Evolutionary conservation across 1,140 invertebrate genomes (phyloP).

Genomic region (Microplitis mediator): DNA sequence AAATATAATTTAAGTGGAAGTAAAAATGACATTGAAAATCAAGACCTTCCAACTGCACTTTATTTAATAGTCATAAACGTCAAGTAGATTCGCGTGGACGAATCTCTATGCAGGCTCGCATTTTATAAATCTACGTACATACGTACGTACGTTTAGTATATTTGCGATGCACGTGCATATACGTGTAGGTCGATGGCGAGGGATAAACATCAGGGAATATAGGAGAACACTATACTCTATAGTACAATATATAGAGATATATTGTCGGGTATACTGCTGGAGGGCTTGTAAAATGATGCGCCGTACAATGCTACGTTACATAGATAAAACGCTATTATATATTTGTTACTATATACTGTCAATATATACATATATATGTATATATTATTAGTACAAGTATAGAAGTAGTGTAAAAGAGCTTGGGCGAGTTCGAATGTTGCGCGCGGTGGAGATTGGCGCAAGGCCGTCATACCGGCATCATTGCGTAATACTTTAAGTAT

Average conservation of each 20-base stretch:
- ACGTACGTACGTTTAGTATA: background rate
- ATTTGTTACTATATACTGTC: too few relatives aligned
- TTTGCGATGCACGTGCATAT: constrained; percentile 8
- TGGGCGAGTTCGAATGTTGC: constrained; percentile 19
- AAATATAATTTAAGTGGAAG: background rate
- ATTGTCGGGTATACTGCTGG: background rate
- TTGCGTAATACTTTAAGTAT: constrained; percentile 25
- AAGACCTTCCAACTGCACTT: background rate
- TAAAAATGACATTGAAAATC: constrained; percentile 22
- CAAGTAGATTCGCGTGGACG: constrained; percentile 21
- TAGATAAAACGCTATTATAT: too few relatives aligned
- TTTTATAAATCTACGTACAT: background rate
- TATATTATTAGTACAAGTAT: background rate
- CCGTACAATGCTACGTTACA: constrained; percentile 23
- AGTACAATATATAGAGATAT: too few relatives aligned
- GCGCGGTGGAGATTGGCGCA: constrained; percentile 25
- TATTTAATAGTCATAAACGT: constrained; percentile 23
- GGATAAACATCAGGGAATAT: background rate
- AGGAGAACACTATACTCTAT: too few relatives aligned
- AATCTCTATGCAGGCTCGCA: constrained; percentile 1
- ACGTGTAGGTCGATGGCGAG: constrained; percentile 1
- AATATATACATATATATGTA: too few relatives aligned
- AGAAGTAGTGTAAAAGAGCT: constrained; percentile 2
- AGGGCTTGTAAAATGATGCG: background rate
- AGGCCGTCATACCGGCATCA: constrained; percentile 22